Base-by-base conservation (phyloP, 2,888 invertebrate genomes). In the Acanthosoma haemorrhoidale region DNA sequence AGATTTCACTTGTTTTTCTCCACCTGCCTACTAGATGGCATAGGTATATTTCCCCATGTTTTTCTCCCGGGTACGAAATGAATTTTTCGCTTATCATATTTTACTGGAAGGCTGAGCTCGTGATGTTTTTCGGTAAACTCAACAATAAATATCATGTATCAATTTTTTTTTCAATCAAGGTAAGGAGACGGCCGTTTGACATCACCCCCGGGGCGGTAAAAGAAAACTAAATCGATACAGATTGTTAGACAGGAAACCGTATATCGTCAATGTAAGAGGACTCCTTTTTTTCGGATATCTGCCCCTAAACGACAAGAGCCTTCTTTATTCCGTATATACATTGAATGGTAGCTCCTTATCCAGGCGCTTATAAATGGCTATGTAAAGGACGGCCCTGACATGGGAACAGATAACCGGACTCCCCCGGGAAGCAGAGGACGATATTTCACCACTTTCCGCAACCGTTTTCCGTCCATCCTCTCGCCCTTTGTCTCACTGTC, bases 241-340 rank as follows among this genome's bases (percentile, higher is more conserved):
- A 51, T 51, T 51, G 51, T 51, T 51, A 51, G 51, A 51, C 51
- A 51, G 29, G 51, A 51, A 51, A 51, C 51, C 51, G 51, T 51
- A 51, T 51, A 51, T 51, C 51, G 51, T 51, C n/a, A 51, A 8
- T 25, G 51, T 51, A 51, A 51, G 25, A 51, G 29, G 51, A 29
- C 51, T n/a, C 13, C 51, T 51, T 51, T 51, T 18, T 18, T 18
- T 21, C 25, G 13, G 21, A 25, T 29, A 51, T 51, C 51, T 51
- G 25, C 0, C 6, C 25, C 51, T 5, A 25, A 51, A 51, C 13
- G 51, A 25, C 25, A 25, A 6, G n/a, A 25, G n/a, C 25, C 51
- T 21, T 51, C 13, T 51, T 51, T 51, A 51, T 51, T 51, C 29
- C 25, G 51, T 51, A 51, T 5, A 51, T 25, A 51, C 51, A 51